Base-by-base conservation (phyloP, 2,113 vertebrate species). In the Seriola quinqueradiata region DNA sequence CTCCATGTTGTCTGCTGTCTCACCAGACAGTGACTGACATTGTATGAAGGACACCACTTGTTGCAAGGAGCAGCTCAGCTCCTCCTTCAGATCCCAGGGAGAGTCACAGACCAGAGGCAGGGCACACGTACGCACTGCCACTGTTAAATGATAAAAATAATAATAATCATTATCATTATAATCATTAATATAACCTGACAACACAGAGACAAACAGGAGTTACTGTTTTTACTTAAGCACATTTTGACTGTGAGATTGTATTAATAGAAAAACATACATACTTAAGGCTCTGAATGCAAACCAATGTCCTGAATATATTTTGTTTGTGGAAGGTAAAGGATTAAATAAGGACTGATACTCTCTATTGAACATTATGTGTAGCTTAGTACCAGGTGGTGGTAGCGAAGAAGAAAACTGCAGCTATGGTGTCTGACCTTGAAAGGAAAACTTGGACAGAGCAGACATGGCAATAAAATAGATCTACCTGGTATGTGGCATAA, bases 401-500 rank as follows among this genome's bases (percentile, higher is more conserved):
- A 23, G 16, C 48, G 2, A 64, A 54, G 11, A 3, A 36, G 7
- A 68, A 28, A 8, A 8, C 54, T 72, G 16, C 1, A 65, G 48
- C 32, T 34, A 32, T 28, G 34, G 0, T 40, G n/a, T 48, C 32
- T 28, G 55, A 23, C 21, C 12, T 38, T 5, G 3, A 70, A 59
- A 48, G 1, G 4, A 44, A 64, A 3, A 63, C 28, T 8, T 21
- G 16, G 13, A 59, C 12, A 21, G 3, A 71, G 16, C 6, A 77
- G 7, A 8, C n/a, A 36, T 23, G 10, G 0, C 10, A 14, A 10
- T 10, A 38, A 25, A 16, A 34, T 0, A n/a, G 17, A 69, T 59
- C n/a, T 86, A 97, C 97, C 96, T 93, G 96, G 96, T 70, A 97
- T 73, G 6, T 90, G 91, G 36, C 28, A 9, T 1, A 71, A 59